Percentiles rank a stretch among this genome's conserved stretches.
Evolutionary conservation across 37 sponge, comb jelly and placozoan species (phyloP).

Genomic region (Axinella damicornis): DNA sequence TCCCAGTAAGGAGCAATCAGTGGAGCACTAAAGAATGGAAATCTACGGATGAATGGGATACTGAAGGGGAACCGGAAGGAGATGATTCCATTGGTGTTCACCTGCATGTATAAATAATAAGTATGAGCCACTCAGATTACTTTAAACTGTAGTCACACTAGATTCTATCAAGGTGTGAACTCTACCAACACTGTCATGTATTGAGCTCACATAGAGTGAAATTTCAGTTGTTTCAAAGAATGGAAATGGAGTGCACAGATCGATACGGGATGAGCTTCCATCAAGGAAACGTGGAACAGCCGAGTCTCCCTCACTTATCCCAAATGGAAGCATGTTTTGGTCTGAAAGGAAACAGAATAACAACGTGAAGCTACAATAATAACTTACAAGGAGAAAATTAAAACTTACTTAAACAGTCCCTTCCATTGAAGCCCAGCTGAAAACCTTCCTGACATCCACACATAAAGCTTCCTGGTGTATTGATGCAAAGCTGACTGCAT

Average conservation of each 20-base stretch:
- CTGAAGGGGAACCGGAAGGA: not conserved
- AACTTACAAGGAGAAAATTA: too few species aligned
- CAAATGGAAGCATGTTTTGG: not conserved
- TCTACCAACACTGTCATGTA: not conserved
- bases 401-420: too few species aligned
- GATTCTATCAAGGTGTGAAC: too few species aligned
- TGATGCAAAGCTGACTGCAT: constrained; percentile 7
- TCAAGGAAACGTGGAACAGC: not conserved
- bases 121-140: not conserved
- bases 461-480: not conserved
- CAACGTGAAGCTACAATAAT: too few species aligned
- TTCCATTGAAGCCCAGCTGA: not conserved
- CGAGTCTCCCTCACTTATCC: not conserved
- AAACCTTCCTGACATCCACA: not conserved
- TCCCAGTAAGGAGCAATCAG: constrained; percentile 1
- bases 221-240: constrained; percentile 5
- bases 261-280: too few species aligned
- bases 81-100: not conserved
- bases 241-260: not conserved
- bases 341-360: too few species aligned
- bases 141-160: too few species aligned
- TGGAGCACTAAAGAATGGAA: not conserved
- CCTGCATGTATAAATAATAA: too few species aligned
- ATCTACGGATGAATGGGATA: not conserved
- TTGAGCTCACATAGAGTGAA: not conserved